Conservation (phyloP, 1,140 invertebrate species). For the Zaprionus ornatus region DNA sequence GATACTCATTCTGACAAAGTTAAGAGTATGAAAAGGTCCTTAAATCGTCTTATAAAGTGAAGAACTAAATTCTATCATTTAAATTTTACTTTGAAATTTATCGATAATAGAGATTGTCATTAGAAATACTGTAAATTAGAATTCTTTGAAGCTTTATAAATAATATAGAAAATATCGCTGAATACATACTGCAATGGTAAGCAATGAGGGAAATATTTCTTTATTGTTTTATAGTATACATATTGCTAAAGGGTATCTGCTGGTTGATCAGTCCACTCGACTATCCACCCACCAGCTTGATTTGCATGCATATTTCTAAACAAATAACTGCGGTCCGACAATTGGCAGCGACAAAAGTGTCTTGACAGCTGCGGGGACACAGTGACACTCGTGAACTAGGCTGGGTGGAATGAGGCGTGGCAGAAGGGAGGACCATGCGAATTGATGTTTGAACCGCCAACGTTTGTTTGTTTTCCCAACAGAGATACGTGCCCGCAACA, state of each 20-base stretch:
- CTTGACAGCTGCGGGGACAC: not conserved
- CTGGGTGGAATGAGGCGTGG: no score
- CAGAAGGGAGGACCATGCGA: not conserved
- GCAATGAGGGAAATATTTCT: no score
- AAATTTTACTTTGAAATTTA: no score
- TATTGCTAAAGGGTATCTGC: not conserved
- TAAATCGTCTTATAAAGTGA: no score
- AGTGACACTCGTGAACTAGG: not conserved
- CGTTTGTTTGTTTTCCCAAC: conserved; percentile 44
- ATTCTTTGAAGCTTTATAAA: no score
- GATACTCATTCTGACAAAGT: no score
- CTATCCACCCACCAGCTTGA: not conserved
- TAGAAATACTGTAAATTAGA: no score
- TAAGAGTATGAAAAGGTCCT: no score
- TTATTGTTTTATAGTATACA: not conserved
- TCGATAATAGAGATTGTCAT: no score
- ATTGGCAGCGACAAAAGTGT: conserved; percentile 2
- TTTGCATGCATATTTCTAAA: conserved; percentile 50
- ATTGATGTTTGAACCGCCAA: conserved; percentile 8
- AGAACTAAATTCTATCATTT: no score
- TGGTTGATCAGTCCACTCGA: not conserved
- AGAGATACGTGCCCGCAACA: conserved; percentile 30
- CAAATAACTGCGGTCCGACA: conserved; percentile 23
- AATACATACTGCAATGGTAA: no score
- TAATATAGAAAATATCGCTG: no score